phyloP scores from a whole-genome alignment of 2,113 vertebrate genomes.

The Cinclus cinclus region DNA sequence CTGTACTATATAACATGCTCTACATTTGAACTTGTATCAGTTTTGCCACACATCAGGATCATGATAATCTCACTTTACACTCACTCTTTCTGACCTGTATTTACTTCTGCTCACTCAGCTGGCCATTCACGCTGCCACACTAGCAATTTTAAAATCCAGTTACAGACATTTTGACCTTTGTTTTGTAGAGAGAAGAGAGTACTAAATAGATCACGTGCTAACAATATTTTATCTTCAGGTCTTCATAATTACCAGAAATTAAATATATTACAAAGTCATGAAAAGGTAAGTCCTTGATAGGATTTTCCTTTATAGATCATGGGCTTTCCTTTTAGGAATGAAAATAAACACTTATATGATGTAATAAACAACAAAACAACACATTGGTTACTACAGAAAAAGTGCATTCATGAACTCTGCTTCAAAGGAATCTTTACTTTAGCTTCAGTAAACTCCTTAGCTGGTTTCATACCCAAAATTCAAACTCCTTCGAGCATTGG shows the following conservation, averaged over 20 bases:
- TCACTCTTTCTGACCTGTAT: slow-evolving; percentile 70
- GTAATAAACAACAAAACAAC: not conserved
- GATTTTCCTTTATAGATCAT: not conserved
- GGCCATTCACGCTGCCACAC: slow-evolving; percentile 60
- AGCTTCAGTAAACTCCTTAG: not conserved
- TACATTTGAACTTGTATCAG: not conserved
- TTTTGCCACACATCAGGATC: not conserved
- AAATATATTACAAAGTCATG: not conserved
- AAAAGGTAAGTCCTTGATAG: not conserved
- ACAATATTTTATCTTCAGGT: not conserved
- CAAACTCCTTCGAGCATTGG: slow-evolving; percentile 86
- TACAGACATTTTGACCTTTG: slow-evolving; percentile 69
- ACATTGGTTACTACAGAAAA: not conserved
- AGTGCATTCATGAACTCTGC: not conserved
- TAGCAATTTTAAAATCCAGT: slow-evolving; percentile 71
- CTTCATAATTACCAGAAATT: not conserved
- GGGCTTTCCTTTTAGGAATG: not conserved
- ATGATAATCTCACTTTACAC: slow-evolving; percentile 36
- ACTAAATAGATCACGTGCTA: slow-evolving; percentile 61
- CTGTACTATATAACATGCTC: not conserved
- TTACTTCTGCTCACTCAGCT: slow-evolving; percentile 74
- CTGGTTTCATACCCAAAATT: slow-evolving; percentile 86
- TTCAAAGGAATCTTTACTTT: not conserved
- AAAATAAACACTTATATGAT: not conserved
- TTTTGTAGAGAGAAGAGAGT: slow-evolving; percentile 53